Evolutionary conservation across 2,797 vertebrate genomes (phyloP).

Genomic region (Chromobotia macracanthus): DNA sequence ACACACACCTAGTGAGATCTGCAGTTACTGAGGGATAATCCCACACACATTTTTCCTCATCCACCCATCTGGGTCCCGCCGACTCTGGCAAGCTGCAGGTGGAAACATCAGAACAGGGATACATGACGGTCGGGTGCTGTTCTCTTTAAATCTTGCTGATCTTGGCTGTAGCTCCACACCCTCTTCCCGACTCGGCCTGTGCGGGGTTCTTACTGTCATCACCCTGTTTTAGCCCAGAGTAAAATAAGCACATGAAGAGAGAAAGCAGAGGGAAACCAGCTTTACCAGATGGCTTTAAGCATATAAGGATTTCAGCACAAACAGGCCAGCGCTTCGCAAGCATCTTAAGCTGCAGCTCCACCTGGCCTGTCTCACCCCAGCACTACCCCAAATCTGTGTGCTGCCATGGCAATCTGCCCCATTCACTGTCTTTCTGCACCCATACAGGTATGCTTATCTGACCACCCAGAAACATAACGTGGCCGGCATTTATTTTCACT

Average conservation of each 20-base stretch:
- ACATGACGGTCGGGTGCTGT: conserved; percentile 61
- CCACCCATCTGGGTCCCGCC: no score
- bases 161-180: conserved; percentile 44
- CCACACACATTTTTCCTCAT: no score
- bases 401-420: neutral
- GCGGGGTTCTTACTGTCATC: conserved; percentile 48
- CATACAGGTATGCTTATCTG: neutral
- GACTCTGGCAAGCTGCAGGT: no score
- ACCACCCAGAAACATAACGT: conserved; percentile 55
- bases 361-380: neutral
- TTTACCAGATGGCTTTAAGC: conserved; percentile 34
- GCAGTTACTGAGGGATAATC: neutral
- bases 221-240: conserved; percentile 30
- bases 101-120: no score
- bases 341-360: conserved; percentile 12
- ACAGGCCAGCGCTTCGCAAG: conserved; percentile 5
- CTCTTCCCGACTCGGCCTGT: conserved; percentile 34
- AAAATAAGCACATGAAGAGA: conserved; percentile 40
- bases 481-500: conserved; percentile 53
- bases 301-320: conserved; percentile 20
- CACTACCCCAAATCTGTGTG: neutral
- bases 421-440: neutral
- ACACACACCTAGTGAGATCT: conserved; percentile 4
- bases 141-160: conserved; percentile 25
- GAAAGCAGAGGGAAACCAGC: neutral